These are phyloP conservation scores for Beaufortia kweichowensis DNA, from an alignment of 2,113 vertebrate genomes.

Conservation along the genomic window DNA sequence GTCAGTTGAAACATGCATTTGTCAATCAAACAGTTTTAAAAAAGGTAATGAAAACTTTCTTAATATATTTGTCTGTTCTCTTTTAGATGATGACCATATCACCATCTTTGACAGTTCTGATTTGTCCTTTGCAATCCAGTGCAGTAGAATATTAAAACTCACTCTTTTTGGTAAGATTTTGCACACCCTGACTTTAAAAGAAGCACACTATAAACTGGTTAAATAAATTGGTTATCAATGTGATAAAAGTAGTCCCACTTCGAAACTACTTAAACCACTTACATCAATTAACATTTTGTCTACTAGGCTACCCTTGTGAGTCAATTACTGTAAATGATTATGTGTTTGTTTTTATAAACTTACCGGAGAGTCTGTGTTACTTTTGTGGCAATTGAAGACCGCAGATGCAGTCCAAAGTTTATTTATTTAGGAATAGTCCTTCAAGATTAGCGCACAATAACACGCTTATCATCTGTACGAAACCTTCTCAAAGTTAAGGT, in stretches of 20 bases:
- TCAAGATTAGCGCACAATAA: neutral
- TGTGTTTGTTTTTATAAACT: too few species aligned
- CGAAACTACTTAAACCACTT: neutral
- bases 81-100: conserved; percentile 95
- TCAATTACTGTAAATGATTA: too few species aligned
- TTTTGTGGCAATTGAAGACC: too few species aligned
- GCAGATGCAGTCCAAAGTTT: too few species aligned
- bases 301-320: too few species aligned
- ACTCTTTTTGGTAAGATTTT: conserved; percentile 56
- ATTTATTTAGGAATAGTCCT: too few species aligned
- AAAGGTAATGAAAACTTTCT: neutral
- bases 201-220: too few species aligned
- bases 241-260: neutral
- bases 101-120: conserved; percentile 99
- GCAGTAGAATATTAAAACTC: conserved; percentile 98
- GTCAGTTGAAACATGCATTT: conserved; percentile 64
- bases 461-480: neutral
- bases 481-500: conserved; percentile 17
- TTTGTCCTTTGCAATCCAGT: conserved; percentile 98
- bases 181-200: neutral
- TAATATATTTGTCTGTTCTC: neutral
- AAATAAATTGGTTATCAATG: too few species aligned
- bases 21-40: neutral
- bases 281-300: too few species aligned
- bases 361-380: too few species aligned